Base-by-base conservation (phyloP, 2,113 vertebrate genomes). In the Perognathus longimembris region DNA sequence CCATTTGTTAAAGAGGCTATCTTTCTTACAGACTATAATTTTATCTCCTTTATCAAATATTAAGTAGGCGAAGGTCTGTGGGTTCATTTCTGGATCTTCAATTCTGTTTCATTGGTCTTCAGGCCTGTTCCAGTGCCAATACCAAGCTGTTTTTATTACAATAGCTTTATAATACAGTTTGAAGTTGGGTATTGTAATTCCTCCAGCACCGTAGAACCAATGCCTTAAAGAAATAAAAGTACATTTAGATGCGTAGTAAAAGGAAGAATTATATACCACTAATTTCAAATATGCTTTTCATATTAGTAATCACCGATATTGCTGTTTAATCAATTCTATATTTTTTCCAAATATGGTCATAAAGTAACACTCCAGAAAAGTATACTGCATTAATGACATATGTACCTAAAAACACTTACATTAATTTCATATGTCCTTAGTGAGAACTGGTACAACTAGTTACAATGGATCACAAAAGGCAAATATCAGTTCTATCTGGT, bases 401-500 rank as follows among this genome's bases (percentile, higher is more conserved):
- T 69, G 42, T 42, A 93, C 22, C 0, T 17, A 87, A 12, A 40
- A 24, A 81, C 1, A 24, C 30, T 85, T 90, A 59, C 22, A 76
- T 26, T 93, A 88, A 54, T n/a, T 76, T 38, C 15, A 14, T 28
- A 10, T 71, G n/a, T 74, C 40, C 22, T 75, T 40, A 12, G 26
- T 30, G 30, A 67, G 42, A 91, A 85, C 26, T 54, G 50, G 50
- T 54, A 54, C 17, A 69, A 82, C 4, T n/a, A 63, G 34, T 20
- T 82, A 74, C 1, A 26, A 38, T 63, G 20, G 42, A 93, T 34
- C 70, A 61, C 67, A 70, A 24, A 81, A 91, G 24, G 74, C 54
- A 93, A 95, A 87, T 30, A 40, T 67, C 80, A 92, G 28, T 22
- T 86, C 11, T 89, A 89, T 89, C 90, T 88, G 78, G 78, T 61